These are phyloP conservation scores for Mesocentrotus franciscanus DNA, from an alignment of 53 echinoderm and acorn worm genomes.

Conservation along the genomic window DNA sequence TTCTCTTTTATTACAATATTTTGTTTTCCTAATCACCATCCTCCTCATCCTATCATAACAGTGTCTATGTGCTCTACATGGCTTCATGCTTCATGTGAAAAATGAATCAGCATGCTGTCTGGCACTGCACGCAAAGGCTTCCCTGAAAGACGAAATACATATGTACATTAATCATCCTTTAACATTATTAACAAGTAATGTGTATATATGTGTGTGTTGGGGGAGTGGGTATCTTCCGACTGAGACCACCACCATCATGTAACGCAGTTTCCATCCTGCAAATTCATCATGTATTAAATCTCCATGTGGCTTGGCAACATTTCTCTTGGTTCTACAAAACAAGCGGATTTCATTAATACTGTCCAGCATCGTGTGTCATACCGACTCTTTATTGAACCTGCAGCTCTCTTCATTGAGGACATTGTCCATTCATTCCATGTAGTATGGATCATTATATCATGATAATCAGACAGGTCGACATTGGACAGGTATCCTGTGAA, in stretches of 20 bases:
- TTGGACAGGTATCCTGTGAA: too few relatives aligned
- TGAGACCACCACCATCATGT: background rate
- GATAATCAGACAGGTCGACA: background rate
- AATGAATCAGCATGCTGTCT: background rate
- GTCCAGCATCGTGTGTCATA: background rate
- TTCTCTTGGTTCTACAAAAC: background rate
- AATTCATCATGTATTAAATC: background rate
- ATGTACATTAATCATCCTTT: too few relatives aligned
- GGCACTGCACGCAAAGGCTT: too few relatives aligned
- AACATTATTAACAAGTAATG: too few relatives aligned
- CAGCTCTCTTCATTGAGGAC: background rate
- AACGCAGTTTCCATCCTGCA: background rate
- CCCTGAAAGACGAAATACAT: too few relatives aligned
- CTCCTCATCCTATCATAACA: background rate
- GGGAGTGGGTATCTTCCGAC: background rate
- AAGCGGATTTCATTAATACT: background rate
- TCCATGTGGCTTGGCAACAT: conserved; percentile 1
- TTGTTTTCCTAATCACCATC: background rate
- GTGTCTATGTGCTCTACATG: background rate
- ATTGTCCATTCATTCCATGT: conserved; percentile 18
- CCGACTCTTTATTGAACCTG: background rate
- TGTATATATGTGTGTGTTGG: background rate
- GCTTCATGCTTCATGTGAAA: background rate
- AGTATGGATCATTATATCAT: background rate
- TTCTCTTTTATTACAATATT: too few relatives aligned